Conservation (phyloP, 2,888 invertebrate genomes). For the Rhagonycha lutea region DNA sequence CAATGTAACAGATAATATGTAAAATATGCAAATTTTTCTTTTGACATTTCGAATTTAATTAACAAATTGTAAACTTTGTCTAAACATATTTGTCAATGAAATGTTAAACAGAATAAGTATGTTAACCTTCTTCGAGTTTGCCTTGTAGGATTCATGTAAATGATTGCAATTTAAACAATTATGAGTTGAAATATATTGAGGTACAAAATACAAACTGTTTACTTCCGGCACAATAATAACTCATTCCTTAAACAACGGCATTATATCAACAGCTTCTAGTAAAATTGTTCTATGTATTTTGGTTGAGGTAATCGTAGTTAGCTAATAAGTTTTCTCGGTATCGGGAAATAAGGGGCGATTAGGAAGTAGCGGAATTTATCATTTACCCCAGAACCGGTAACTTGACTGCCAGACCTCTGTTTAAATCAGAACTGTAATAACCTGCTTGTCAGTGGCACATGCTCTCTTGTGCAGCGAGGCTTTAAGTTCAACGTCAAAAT, state of each 20-base stretch:
- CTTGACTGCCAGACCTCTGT: constrained; percentile 41
- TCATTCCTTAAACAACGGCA: background rate
- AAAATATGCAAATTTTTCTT: background rate
- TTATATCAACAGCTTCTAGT: background rate
- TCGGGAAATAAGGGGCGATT: constrained; percentile 29
- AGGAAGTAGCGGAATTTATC: constrained; percentile 37
- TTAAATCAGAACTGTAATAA: constrained; percentile 50
- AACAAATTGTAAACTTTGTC: background rate
- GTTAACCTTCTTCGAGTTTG: background rate
- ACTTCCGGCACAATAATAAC: background rate
- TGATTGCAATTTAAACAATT: background rate
- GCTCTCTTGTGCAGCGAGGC: constrained; percentile 41
- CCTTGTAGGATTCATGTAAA: background rate
- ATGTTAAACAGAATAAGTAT: background rate
- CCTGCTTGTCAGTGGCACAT: constrained; percentile 48
- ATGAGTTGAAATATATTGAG: background rate
- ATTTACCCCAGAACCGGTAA: constrained; percentile 37
- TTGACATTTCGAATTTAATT: background rate
- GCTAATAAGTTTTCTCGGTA: constrained; percentile 19
- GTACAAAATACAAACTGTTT: background rate
- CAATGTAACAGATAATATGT: background rate
- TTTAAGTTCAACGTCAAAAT: constrained; percentile 41
- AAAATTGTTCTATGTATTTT: constrained; percentile 2
- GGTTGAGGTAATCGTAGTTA: background rate
- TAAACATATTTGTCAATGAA: background rate